These are phyloP conservation scores for Limnothrissa miodon DNA, from an alignment of 2,113 vertebrate genomes.

Conservation along the genomic window DNA sequence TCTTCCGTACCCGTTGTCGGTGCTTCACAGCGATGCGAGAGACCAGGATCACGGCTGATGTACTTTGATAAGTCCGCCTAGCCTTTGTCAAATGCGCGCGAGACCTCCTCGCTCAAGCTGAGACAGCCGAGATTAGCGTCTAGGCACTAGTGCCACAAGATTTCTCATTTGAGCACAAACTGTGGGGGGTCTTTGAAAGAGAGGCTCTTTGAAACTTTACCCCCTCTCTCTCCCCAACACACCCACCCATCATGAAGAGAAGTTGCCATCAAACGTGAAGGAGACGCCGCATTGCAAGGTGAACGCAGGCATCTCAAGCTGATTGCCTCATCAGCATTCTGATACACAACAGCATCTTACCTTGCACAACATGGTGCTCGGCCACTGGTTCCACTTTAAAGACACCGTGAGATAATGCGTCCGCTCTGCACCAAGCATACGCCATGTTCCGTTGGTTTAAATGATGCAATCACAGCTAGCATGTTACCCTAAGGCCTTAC, in stretches of 20 bases:
- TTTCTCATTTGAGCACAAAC: conserved; percentile 90
- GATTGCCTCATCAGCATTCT: conserved; percentile 71
- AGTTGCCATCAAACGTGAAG: conserved; percentile 93
- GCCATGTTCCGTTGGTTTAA: not conserved
- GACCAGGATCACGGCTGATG: not conserved
- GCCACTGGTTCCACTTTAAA: not conserved
- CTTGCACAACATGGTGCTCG: not conserved
- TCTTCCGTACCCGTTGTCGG: not conserved
- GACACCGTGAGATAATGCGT: not conserved
- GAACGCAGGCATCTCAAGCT: conserved; percentile 22
- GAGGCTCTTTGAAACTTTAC: conserved; percentile 92
- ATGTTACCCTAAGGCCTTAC: not conserved
- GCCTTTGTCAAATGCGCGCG: not conserved
- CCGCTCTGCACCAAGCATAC: not conserved
- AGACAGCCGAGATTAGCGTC: conserved; percentile 79
- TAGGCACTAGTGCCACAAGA: conserved; percentile 82
- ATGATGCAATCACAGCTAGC: not conserved
- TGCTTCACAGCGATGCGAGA: conserved; percentile 2
- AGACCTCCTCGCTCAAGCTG: conserved; percentile 46
- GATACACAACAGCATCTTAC: conserved; percentile 75
- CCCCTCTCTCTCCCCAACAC: conserved; percentile 56
- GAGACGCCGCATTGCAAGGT: conserved; percentile 79
- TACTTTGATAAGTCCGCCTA: conserved; percentile 12
- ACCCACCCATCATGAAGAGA: conserved; percentile 74
- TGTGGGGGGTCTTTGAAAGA: conserved; percentile 91